phyloP scores from a whole-genome alignment of 2,797 vertebrate genomes.

The Apodemus agrarius region DNA sequence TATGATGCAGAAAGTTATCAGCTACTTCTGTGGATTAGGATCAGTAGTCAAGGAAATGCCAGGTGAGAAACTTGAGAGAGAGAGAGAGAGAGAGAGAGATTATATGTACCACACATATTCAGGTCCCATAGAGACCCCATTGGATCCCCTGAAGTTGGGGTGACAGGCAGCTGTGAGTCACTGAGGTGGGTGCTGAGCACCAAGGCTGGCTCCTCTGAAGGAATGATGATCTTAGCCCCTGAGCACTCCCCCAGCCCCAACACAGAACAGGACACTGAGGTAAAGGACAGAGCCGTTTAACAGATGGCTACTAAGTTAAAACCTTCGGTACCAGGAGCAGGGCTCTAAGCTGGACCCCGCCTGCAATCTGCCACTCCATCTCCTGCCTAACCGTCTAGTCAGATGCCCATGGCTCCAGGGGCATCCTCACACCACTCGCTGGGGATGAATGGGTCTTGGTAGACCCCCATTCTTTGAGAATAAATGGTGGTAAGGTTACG shows the following conservation, averaged over 20 bases:
- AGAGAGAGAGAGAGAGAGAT: neutral
- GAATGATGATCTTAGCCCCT: neutral
- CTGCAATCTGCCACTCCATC: neutral
- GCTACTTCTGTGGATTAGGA: neutral
- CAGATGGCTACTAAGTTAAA: neutral
- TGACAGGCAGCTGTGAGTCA: neutral
- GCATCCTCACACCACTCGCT: neutral
- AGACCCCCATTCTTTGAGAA: neutral
- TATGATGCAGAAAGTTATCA: neutral
- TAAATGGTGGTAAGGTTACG: too few species aligned
- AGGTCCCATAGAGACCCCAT: neutral
- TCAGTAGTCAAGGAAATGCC: neutral
- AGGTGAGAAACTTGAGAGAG: neutral
- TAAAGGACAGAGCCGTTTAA: neutral
- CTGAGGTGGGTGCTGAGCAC: neutral
- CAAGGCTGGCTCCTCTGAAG: too few species aligned
- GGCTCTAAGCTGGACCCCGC: neutral
- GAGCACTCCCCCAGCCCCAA: neutral
- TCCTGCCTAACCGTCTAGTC: neutral
- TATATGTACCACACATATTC: too few species aligned
- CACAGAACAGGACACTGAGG: neutral
- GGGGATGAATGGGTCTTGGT: neutral
- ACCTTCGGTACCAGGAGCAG: neutral
- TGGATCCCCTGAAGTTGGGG: neutral
- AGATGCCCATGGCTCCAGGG: neutral